Conservation (phyloP, 2,888 invertebrate species). For the Pediacus dermestoides region DNA sequence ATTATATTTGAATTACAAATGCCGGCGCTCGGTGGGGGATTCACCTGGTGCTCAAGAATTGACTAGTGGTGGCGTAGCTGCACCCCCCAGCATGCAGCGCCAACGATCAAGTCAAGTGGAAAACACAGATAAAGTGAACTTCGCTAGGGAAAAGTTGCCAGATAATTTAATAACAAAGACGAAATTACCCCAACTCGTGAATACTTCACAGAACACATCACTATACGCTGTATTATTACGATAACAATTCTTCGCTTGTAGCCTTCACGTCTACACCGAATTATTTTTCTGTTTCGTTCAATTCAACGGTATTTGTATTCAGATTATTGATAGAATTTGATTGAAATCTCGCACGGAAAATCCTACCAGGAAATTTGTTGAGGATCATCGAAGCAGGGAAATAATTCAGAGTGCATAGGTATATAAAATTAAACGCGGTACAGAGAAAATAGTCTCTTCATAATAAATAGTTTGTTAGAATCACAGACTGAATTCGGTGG, state of each 20-base stretch:
- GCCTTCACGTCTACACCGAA: constrained; percentile 3
- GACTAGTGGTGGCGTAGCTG: neutral
- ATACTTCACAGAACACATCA: constrained; percentile 43
- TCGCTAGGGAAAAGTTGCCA: constrained; percentile 49
- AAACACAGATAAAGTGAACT: constrained; percentile 51
- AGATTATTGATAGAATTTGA: constrained; percentile 14
- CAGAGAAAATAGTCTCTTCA: too few relatives aligned
- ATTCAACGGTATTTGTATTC: constrained; percentile 12
- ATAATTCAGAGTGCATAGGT: too few relatives aligned
- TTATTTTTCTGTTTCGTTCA: constrained; percentile 4
- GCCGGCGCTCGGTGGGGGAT: too few relatives aligned
- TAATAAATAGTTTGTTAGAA: too few relatives aligned
- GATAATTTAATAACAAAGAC: constrained; percentile 52
- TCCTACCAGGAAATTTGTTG: too few relatives aligned
- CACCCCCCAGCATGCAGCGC: constrained; percentile 6
- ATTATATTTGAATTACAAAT: constrained; percentile 6
- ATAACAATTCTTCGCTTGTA: constrained; percentile 32
- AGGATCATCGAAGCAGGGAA: too few relatives aligned
- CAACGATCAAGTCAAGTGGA: constrained; percentile 46
- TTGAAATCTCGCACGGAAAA: constrained; percentile 3
- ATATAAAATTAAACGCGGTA: too few relatives aligned
- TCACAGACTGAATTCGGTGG: too few relatives aligned
- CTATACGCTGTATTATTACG: constrained; percentile 47
- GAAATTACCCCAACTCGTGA: constrained; percentile 49
- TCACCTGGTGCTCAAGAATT: constrained; percentile 3